Percentiles rank a stretch among this genome's conserved stretches.
Conservation (phyloP, 1,140 invertebrate species). For the Euwallacea fornicatus region DNA sequence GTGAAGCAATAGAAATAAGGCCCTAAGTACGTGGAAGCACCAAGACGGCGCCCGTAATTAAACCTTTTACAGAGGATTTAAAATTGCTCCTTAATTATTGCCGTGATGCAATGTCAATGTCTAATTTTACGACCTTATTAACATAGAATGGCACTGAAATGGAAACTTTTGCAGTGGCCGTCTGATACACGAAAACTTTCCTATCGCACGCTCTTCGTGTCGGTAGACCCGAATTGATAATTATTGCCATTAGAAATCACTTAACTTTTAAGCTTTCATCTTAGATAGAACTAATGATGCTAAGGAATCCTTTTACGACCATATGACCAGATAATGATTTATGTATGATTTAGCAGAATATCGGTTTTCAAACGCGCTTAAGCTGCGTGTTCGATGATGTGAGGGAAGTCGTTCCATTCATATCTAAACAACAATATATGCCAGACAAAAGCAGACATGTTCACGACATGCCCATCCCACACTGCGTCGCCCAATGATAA, state of each 20-base stretch:
- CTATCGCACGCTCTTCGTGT: no score
- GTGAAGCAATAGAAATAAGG: constrained; percentile 6
- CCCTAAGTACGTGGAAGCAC: constrained; percentile 11
- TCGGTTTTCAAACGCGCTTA: neutral
- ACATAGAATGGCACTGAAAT: no score
- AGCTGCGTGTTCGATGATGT: neutral
- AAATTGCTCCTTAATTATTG: neutral
- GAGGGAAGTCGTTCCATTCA: constrained; percentile 20
- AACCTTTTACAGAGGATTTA: constrained; percentile 5
- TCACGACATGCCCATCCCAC: constrained; percentile 22
- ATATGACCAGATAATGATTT: neutral
- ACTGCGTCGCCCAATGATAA: constrained; percentile 18
- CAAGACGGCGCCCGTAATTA: constrained; percentile 7
- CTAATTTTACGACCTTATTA: neutral
- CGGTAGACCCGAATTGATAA: no score
- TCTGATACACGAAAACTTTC: no score
- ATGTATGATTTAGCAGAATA: neutral
- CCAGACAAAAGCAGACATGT: constrained; percentile 25
- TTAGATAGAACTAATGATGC: no score
- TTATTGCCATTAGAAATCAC: no score
- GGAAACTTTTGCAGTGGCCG: no score
- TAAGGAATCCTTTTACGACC: no score
- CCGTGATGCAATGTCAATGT: neutral
- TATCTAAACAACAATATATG: constrained; percentile 10
- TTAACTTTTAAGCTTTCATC: no score